phyloP scores from a whole-genome alignment of 2,797 vertebrate genomes.

The Odontamblyopus lacepedii region DNA sequence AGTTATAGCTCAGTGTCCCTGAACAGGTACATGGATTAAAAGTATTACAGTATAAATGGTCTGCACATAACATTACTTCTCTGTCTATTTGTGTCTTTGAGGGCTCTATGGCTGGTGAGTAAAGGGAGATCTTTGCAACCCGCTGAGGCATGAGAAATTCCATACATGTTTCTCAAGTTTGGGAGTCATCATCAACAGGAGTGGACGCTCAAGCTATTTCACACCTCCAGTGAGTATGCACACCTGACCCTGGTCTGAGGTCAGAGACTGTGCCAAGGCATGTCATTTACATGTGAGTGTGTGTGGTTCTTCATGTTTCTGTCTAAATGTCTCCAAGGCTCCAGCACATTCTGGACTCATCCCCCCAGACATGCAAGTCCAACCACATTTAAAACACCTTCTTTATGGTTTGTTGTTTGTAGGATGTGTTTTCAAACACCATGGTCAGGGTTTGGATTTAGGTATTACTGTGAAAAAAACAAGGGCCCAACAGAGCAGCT shows the following conservation, averaged over 20 bases:
- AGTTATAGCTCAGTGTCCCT: not conserved
- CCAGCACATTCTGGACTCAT: constrained; percentile 22
- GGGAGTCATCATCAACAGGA: constrained; percentile 56
- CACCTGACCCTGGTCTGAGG: constrained; percentile 31
- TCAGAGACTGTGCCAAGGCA: constrained; percentile 46
- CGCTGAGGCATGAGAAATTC: constrained; percentile 67
- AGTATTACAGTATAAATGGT: constrained; percentile 11
- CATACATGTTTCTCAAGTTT: constrained; percentile 63
- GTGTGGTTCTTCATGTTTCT: constrained; percentile 30
- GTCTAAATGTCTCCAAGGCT: constrained; percentile 40
- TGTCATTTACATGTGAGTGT: constrained; percentile 45
- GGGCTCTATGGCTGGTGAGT: constrained; percentile 20
- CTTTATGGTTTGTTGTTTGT: constrained; percentile 28
- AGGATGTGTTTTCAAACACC: constrained; percentile 5
- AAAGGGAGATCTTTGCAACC: constrained; percentile 50
- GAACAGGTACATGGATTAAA: not conserved
- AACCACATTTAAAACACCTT: constrained; percentile 34
- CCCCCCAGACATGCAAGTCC: constrained; percentile 27
- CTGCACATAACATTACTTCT: constrained; percentile 5
- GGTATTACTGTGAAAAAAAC: no score
- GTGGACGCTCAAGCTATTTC: constrained; percentile 61
- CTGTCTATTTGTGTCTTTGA: constrained; percentile 30
- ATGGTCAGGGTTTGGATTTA: constrained; percentile 12
- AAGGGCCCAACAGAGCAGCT: no score
- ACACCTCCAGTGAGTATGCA: constrained; percentile 62